phyloP scores from a whole-genome alignment of 2,797 vertebrate species.

The Sebastes hubbsi region DNA sequence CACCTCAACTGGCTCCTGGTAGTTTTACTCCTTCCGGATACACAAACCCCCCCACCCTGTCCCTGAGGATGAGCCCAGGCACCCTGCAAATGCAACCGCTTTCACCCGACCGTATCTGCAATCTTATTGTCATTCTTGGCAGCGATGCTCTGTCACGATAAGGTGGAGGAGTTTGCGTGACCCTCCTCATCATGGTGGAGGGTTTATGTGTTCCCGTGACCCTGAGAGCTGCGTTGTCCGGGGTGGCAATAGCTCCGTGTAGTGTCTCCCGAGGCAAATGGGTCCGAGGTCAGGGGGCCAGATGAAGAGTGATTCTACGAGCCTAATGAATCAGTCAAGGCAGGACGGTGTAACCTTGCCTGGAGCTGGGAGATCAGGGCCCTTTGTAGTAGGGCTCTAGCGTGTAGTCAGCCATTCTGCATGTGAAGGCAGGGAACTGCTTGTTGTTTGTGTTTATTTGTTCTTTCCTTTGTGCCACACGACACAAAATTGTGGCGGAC shows the following conservation, averaged over 20 bases:
- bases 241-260: neutral
- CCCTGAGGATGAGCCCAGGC: constrained; percentile 54
- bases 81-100: constrained; percentile 21
- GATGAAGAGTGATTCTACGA: constrained; percentile 19
- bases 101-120: constrained; percentile 15
- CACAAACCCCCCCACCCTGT: constrained; percentile 63
- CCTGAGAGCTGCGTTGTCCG: neutral
- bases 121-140: constrained; percentile 16
- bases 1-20: constrained; percentile 24
- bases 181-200: neutral
- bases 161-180: constrained; percentile 5
- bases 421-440: neutral
- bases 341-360: constrained; percentile 30
- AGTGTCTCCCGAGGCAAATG: neutral
- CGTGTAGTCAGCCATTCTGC: constrained; percentile 16
- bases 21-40: constrained; percentile 42
- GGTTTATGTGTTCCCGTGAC: constrained; percentile 14
- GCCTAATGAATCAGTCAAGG: constrained; percentile 32
- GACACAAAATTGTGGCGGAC: neutral
- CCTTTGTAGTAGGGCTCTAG: neutral
- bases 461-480: neutral
- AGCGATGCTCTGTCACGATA: constrained; percentile 24
- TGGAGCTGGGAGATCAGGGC: constrained; percentile 1
- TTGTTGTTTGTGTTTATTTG: constrained; percentile 1
- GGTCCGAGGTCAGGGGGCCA: constrained; percentile 11